These are phyloP conservation scores for Coronaproctus castanopsis DNA, from an alignment of 2,888 invertebrate genomes.

Conservation along the genomic window DNA sequence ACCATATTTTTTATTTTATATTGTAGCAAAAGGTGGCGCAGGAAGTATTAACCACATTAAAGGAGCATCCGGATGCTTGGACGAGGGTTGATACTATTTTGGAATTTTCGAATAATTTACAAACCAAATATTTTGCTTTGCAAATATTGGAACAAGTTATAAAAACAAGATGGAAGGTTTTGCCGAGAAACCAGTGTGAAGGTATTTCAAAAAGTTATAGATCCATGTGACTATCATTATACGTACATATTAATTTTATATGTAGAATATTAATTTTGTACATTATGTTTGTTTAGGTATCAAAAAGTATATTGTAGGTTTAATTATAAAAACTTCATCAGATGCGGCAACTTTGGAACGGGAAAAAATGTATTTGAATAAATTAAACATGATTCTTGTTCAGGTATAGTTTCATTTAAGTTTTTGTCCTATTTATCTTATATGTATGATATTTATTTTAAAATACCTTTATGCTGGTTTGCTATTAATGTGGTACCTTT, in stretches of 20 bases:
- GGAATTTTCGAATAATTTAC: constrained; percentile 85
- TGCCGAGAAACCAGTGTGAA: constrained; percentile 95
- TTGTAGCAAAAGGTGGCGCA: constrained; percentile 71
- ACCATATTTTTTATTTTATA: not conserved
- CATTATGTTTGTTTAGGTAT: constrained; percentile 42
- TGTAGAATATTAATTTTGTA: not conserved
- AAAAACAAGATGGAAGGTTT: constrained; percentile 94
- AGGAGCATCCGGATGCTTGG: constrained; percentile 98
- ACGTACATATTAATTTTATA: not conserved
- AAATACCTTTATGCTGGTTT: not conserved
- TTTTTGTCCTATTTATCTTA: constrained; percentile 6
- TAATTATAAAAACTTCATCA: constrained; percentile 95
- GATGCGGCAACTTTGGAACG: constrained; percentile 70
- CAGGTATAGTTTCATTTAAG: constrained; percentile 43
- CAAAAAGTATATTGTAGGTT: constrained; percentile 94
- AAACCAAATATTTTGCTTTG: constrained; percentile 97
- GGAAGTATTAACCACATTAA: constrained; percentile 80
- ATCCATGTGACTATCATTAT: too few species aligned
- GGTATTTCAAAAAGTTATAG: too few species aligned
- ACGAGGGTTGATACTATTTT: constrained; percentile 96
- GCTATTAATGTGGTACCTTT: too few species aligned
- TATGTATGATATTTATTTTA: constrained; percentile 6
- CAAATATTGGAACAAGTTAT: constrained; percentile 99
- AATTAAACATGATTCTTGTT: constrained; percentile 95
- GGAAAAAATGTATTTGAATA: constrained; percentile 91